phyloP scores from a whole-genome alignment of 2,888 invertebrate species.

The Polydrusus tereticollis region DNA sequence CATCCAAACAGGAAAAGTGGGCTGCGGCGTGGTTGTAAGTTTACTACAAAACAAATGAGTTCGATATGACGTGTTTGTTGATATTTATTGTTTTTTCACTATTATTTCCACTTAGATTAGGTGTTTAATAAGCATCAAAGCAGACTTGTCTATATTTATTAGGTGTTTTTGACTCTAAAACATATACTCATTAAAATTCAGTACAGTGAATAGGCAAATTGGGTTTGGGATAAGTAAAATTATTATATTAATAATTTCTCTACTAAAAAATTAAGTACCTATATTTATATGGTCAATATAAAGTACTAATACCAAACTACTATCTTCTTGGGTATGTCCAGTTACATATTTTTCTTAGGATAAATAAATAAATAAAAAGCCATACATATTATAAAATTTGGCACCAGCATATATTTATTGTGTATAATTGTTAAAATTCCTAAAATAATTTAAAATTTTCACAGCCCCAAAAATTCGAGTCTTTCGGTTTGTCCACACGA shows the following conservation, averaged over 20 bases:
- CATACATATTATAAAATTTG: too few relatives aligned
- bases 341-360: too few relatives aligned
- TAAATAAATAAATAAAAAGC: too few relatives aligned
- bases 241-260: slow-evolving; percentile 12
- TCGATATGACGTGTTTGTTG: slow-evolving; percentile 67
- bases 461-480: too few relatives aligned
- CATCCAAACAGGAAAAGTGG: background rate
- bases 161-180: slow-evolving; percentile 63
- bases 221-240: background rate
- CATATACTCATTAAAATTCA: slow-evolving; percentile 57
- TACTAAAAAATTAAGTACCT: too few relatives aligned
- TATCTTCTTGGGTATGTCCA: too few relatives aligned
- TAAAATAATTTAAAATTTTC: too few relatives aligned
- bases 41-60: slow-evolving; percentile 57
- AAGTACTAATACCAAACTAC: too few relatives aligned
- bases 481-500: too few relatives aligned
- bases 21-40: slow-evolving; percentile 56
- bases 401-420: too few relatives aligned
- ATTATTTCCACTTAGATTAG: slow-evolving; percentile 56
- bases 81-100: slow-evolving; percentile 61
- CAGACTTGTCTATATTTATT: slow-evolving; percentile 62
- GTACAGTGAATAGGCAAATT: slow-evolving; percentile 9
- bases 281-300: too few relatives aligned
- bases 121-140: slow-evolving; percentile 65
- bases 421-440: too few relatives aligned